These are phyloP conservation scores for Hassar affinis DNA, from an alignment of 2,113 vertebrate genomes.

Conservation along the genomic window DNA sequence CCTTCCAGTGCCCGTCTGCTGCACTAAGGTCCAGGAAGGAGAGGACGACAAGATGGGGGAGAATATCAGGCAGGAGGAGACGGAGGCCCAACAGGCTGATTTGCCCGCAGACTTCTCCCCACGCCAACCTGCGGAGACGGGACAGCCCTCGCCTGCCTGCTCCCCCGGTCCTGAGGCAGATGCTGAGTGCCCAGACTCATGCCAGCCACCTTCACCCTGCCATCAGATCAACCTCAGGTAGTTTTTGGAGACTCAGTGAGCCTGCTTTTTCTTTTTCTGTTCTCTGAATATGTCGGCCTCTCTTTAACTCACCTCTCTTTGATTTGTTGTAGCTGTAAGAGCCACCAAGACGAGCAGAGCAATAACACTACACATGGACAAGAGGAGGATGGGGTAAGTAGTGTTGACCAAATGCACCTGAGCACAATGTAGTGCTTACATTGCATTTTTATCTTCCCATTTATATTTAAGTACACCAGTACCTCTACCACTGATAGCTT, in stretches of 20 bases:
- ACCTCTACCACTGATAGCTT: background rate
- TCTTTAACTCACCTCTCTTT: conserved; percentile 9
- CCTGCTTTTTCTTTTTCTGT: background rate
- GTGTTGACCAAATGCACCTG: background rate
- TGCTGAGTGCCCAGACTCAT: conserved; percentile 65
- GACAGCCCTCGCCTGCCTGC: conserved; percentile 59
- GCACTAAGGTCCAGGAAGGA: conserved; percentile 32
- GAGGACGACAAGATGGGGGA: conserved; percentile 33
- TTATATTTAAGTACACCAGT: background rate
- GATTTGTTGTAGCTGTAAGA: conserved; percentile 74
- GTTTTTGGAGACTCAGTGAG: background rate
- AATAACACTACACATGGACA: conserved; percentile 79
- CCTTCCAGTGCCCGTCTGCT: conserved; percentile 59
- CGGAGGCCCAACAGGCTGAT: conserved; percentile 45
- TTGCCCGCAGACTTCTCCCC: conserved; percentile 53
- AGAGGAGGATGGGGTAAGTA: conserved; percentile 64
- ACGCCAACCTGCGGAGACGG: conserved; percentile 62
- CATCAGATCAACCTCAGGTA: conserved; percentile 85
- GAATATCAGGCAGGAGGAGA: conserved; percentile 41
- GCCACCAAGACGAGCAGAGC: conserved; percentile 79
- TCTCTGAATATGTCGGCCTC: background rate
- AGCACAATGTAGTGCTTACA: background rate
- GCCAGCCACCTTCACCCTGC: conserved; percentile 79
- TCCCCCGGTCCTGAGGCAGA: conserved; percentile 61
- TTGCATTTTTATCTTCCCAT: too few species aligned